Percentiles rank a stretch among this genome's conserved stretches.
phyloP scores from a whole-genome alignment of 2,888 invertebrate species.

The Geotrupes spiniger region DNA sequence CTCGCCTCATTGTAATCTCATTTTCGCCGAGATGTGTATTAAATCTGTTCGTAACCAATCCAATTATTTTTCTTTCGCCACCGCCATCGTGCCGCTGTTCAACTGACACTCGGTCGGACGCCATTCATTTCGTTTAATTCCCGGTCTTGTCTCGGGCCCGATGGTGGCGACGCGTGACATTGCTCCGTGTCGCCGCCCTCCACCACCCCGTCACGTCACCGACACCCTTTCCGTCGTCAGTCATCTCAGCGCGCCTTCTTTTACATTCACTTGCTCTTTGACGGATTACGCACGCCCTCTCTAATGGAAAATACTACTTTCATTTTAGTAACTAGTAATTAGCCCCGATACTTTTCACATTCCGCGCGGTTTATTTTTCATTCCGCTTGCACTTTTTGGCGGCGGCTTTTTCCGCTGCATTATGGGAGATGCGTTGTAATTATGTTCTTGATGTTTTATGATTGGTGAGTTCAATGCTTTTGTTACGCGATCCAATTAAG shows the following conservation, averaged over 20 bases:
- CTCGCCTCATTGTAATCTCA: constrained; percentile 46
- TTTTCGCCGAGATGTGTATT: constrained; percentile 5
- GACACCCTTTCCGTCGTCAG: background rate
- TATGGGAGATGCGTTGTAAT: too few species aligned
- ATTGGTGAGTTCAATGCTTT: too few species aligned
- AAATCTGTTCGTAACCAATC: constrained; percentile 6
- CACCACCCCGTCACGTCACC: background rate
- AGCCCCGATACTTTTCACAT: constrained; percentile 21
- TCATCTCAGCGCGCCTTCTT: background rate
- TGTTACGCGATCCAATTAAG: too few species aligned
- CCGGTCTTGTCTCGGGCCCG: constrained; percentile 10
- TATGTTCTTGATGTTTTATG: too few species aligned
- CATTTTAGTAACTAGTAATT: constrained; percentile 3
- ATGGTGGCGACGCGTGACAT: constrained; percentile 7
- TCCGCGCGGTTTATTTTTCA: background rate
- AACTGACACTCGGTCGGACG: constrained; percentile 21
- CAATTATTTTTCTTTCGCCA: background rate
- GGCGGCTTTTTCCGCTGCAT: too few species aligned
- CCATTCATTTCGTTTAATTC: constrained; percentile 32
- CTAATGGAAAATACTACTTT: constrained; percentile 6
- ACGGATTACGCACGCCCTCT: constrained; percentile 3
- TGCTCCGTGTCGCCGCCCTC: constrained; percentile 1
- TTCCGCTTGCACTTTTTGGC: too few species aligned
- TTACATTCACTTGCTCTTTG: constrained; percentile 4
- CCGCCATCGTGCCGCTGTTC: background rate